Base-by-base conservation (phyloP, 2,888 invertebrate species). In the Leptopilina syphax region DNA sequence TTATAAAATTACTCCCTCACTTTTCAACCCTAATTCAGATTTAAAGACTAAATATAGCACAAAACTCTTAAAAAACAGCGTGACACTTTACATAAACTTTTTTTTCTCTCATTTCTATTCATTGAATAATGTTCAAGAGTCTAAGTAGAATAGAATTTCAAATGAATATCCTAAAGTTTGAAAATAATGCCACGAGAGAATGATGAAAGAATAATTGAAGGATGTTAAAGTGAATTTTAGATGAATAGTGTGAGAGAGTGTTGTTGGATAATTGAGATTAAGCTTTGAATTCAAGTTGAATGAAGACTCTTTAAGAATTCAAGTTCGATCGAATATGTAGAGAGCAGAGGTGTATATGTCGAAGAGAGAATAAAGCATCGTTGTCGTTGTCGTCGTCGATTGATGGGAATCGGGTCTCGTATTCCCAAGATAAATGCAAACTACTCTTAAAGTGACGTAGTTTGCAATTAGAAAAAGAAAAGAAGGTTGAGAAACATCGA, bases 401-500 rank as follows among this genome's bases (percentile, higher is more conserved):
- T 73, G 73, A 57, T 73, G 73, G 54, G 73, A 73, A 73, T 73
- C 54, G 57, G 57, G 73, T 73, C 73, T 73, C 57, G 34, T 57
- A 73, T n/a, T 57, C 73, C 57, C 57, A 57, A 73, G 73, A 54
- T 73, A 73, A 73, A 73, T 73, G 57, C 5, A 73, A 73, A 73
- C 27, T 57, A 34, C 57, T 73, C 57, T 34, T 8, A 57, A 73
- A 57, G 73, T 73, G 73, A 73, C 73, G 73, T 73, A 27, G 54
- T 73, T 73, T 54, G 34, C 54, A 73, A 54, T 73, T 73, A 41
- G 73, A 34, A 57, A 18, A 50, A 50, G 50, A 50, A 57, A 73
- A 73, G 73, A 73, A 73, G 57, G 73, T 73, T 73, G 57, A 57
- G 73, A 73, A 57, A 57, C 73, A 73, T 73, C 24, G 73, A 73